These are phyloP conservation scores for Ostrea edulis DNA, from an alignment of 1,140 invertebrate genomes.

Conservation along the genomic window DNA sequence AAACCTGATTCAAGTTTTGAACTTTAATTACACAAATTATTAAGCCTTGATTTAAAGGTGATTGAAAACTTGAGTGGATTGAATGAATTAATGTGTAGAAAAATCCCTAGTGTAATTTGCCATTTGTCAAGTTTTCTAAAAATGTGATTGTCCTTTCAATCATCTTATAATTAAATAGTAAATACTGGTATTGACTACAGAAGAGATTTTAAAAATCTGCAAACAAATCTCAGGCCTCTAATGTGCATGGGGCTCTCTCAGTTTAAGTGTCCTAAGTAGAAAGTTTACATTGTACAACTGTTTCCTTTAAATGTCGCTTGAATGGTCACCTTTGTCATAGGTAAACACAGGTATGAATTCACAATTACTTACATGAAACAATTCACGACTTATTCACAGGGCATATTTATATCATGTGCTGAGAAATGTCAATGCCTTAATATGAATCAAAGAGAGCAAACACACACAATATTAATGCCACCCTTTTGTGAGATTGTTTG, in stretches of 20 bases:
- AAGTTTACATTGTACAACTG: neutral
- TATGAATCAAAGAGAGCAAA: neutral
- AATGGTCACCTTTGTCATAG: neutral
- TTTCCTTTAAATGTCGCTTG: neutral
- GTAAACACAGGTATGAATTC: conserved; percentile 7
- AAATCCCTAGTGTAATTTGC: too few relatives aligned
- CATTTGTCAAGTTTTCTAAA: too few relatives aligned
- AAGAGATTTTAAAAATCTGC: conserved; percentile 3
- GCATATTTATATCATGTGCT: neutral
- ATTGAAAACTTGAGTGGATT: too few relatives aligned
- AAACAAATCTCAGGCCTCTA: conserved; percentile 5
- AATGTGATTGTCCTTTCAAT: conserved; percentile 14
- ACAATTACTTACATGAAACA: neutral
- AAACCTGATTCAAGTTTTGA: too few relatives aligned
- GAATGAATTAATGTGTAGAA: too few relatives aligned
- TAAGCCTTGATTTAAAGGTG: too few relatives aligned
- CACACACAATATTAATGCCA: neutral
- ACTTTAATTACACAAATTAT: too few relatives aligned
- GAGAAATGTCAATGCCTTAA: neutral
- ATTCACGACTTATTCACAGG: neutral
- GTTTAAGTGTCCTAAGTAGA: neutral
- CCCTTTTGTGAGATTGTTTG: neutral
- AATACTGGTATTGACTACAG: conserved; percentile 1
- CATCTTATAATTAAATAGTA: conserved; percentile 21
- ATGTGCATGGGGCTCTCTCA: neutral